Conservation (phyloP, 2,888 invertebrate species). For the Hirtodrosophila histrioides region DNA sequence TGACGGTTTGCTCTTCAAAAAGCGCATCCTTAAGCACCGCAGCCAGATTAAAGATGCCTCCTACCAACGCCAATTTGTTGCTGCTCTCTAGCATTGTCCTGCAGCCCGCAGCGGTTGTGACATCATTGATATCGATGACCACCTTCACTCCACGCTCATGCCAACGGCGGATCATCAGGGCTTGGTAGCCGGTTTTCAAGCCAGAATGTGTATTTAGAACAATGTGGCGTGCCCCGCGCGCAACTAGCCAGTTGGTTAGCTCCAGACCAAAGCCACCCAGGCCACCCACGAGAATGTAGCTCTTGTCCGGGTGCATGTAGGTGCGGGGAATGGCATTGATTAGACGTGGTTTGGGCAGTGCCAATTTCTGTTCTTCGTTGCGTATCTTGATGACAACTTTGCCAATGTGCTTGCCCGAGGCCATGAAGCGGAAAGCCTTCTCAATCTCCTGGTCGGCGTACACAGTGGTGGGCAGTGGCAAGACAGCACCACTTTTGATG, state of each 20-base stretch:
- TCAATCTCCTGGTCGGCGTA: conserved; percentile 95
- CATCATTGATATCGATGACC: conserved; percentile 88
- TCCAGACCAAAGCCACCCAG: conserved; percentile 99
- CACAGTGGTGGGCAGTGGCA: conserved; percentile 93
- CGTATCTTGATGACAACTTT: conserved; percentile 96
- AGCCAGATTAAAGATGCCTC: conserved; percentile 97
- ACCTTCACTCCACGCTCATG: conserved; percentile 88
- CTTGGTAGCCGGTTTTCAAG: conserved; percentile 95
- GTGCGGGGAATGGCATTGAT: conserved; percentile 93
- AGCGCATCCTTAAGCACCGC: conserved; percentile 94
- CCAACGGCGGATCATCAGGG: conserved; percentile 90
- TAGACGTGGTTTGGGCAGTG: conserved; percentile 86
- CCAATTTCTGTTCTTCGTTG: conserved; percentile 88
- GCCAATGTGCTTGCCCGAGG: conserved; percentile 98
- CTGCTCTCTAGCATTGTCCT: conserved; percentile 86
- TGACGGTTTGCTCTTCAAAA: conserved; percentile 92
- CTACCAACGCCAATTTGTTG: conserved; percentile 89
- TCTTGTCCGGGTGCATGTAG: conserved; percentile 91
- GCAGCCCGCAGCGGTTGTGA: conserved; percentile 87
- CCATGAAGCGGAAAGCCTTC: conserved; percentile 96
- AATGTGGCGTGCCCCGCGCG: conserved; percentile 93
- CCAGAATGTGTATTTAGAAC: conserved; percentile 96
- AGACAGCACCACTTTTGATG: conserved; percentile 93
- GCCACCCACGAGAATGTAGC: conserved; percentile 92
- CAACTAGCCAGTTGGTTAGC: conserved; percentile 94